Base-by-base conservation (phyloP, 2,113 vertebrate genomes). In the Coturnix japonica region DNA sequence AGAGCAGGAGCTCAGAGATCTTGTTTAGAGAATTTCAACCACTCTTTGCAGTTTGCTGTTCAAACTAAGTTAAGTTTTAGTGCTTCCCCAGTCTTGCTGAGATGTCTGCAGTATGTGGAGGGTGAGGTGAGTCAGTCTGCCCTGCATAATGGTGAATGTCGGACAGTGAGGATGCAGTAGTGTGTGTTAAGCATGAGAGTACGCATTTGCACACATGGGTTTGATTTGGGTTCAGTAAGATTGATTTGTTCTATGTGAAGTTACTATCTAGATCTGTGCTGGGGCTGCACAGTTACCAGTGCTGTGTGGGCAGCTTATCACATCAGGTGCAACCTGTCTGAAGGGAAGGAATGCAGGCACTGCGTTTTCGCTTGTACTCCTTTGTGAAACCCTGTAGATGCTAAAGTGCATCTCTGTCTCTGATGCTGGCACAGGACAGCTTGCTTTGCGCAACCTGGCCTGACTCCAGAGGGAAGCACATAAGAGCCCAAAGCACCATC, bases 1-100 rank as follows among this genome's bases (percentile, higher is more conserved):
- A 81, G 57, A 66, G 54, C 51, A 84, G n/a, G 44, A 95, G 66
- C 59, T 92, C 49, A 65, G 74, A 49, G 61, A 44, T 65, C 35
- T 49, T 70, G 20, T 79, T 83, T 46, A 39, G 25, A 35, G 73
- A 66, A 54, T 73, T 92, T 78, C 31, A 84, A 31, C 51, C 22
- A 16, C 72, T 88, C 35, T 10, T 26, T 21, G 7, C 56, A 33
- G n/a, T 86, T 74, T 67, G 8, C 49, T 91, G 69, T 60, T 77
- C 18, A 51, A 26, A 23, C 43, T 31, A 67, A 63, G 19, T 93
- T 57, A 67, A 63, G 22, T 93, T 57, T 7, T 1, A 6, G 13
- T 76, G 54, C 54, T 73, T 82, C 87, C 39, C 35, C 22, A 57
- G 71, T 39, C 82, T 80, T 89, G 71, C 46, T 31, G 13, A 83